Percentiles rank a stretch among this genome's conserved stretches.
These are phyloP conservation scores for Hydrozoanthus tunicans DNA, from an alignment of 64 coral and sea anemone genomes.

Conservation along the genomic window DNA sequence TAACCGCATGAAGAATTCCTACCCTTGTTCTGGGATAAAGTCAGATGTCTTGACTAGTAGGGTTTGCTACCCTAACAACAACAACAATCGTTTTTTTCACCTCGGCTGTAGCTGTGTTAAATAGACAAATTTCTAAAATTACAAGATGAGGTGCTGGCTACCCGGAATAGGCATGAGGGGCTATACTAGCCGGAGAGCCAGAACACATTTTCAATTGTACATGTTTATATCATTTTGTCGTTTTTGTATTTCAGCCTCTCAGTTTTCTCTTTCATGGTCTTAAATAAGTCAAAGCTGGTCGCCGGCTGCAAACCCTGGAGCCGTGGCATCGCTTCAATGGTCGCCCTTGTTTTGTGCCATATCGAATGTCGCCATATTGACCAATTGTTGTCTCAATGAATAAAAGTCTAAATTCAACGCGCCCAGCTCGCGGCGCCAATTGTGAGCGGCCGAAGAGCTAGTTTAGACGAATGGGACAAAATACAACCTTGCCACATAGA, in stretches of 20 bases:
- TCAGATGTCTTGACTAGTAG: constrained; percentile 31
- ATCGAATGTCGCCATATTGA: not conserved
- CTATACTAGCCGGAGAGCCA: too few species aligned
- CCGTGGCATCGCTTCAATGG: constrained; percentile 17
- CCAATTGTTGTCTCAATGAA: not conserved
- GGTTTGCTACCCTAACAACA: constrained; percentile 55
- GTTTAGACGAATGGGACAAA: too few species aligned
- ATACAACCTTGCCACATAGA: too few species aligned
- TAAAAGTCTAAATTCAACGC: too few species aligned
- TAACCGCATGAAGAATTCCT: constrained; percentile 20
- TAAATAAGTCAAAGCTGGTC: not conserved
- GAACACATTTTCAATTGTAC: too few species aligned
- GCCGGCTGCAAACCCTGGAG: not conserved
- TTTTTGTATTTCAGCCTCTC: not conserved
- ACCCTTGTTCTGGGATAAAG: not conserved
- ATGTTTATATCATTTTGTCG: not conserved
- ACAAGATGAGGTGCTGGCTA: too few species aligned
- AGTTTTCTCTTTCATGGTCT: constrained; percentile 1
- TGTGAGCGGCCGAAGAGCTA: not conserved
- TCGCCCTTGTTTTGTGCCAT: not conserved
- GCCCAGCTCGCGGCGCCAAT: not conserved
- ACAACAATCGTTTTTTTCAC: too few species aligned
- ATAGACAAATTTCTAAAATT: not conserved
- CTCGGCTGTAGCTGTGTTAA: not conserved
- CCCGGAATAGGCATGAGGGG: too few species aligned